Conservation (phyloP, 2,113 vertebrate genomes). For the Mobula hypostoma region DNA sequence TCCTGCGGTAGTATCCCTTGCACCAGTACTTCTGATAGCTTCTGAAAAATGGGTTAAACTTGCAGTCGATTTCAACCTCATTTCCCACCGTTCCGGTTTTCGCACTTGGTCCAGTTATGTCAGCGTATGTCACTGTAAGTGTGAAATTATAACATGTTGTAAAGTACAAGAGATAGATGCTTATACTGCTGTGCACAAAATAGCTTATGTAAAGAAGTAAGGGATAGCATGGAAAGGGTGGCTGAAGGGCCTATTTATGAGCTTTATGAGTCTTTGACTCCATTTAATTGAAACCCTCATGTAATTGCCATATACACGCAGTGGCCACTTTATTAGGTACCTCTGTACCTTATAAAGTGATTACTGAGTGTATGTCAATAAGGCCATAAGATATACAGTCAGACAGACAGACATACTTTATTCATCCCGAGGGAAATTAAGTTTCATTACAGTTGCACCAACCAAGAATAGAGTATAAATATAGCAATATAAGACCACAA, state of each 20-base stretch:
- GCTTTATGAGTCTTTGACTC: too few species aligned
- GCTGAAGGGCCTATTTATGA: too few species aligned
- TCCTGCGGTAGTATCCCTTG: neutral
- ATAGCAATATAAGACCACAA: too few species aligned
- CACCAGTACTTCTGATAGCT: conserved; percentile 13
- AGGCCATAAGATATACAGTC: too few species aligned
- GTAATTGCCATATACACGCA: neutral
- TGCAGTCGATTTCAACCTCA: neutral
- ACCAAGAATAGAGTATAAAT: too few species aligned
- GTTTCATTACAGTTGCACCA: too few species aligned
- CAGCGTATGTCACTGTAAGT: neutral
- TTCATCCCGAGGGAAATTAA: too few species aligned
- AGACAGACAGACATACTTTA: too few species aligned
- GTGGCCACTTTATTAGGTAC: too few species aligned
- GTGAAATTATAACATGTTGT: neutral
- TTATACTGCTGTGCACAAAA: neutral
- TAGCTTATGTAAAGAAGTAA: neutral
- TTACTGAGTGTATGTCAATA: too few species aligned
- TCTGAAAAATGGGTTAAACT: neutral
- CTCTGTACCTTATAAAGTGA: too few species aligned
- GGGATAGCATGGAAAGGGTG: too few species aligned
- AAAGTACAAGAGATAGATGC: neutral
- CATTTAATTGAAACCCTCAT: neutral
- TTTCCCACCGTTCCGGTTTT: neutral
- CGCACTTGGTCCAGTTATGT: neutral